These are phyloP conservation scores for Gisinianus flammeolus DNA, from an alignment of 2,888 invertebrate species.

Conservation along the genomic window DNA sequence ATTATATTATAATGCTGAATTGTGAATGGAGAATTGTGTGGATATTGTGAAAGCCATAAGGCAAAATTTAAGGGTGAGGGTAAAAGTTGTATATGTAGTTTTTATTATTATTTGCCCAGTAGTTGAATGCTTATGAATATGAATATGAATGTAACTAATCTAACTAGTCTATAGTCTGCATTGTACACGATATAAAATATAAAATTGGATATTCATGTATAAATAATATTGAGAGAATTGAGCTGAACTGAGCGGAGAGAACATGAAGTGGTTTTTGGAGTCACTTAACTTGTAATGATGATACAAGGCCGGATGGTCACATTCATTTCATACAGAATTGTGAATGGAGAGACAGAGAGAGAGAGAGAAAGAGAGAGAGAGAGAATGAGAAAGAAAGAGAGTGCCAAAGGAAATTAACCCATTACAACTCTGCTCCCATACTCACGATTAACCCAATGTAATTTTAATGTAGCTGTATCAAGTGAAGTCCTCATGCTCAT, in stretches of 20 bases:
- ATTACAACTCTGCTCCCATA: slow-evolving; percentile 17
- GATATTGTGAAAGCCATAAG: too few relatives aligned
- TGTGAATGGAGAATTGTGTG: background rate
- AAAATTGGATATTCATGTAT: background rate
- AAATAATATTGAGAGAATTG: background rate
- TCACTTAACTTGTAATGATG: slow-evolving; percentile 22
- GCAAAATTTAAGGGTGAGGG: background rate
- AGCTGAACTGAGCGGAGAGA: background rate
- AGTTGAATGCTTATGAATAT: background rate
- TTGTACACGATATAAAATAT: background rate
- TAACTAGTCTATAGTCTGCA: background rate
- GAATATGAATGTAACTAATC: background rate
- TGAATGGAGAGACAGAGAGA: background rate
- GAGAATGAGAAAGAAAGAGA: background rate
- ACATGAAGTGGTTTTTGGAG: background rate
- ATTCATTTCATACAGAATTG: slow-evolving; percentile 1
- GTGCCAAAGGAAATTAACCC: slow-evolving; percentile 31
- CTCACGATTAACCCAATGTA: too few relatives aligned
- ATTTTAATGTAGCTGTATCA: too few relatives aligned
- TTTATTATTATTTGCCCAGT: background rate
- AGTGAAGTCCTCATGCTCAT: too few relatives aligned
- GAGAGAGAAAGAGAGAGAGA: slow-evolving; percentile 15
- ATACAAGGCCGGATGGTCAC: slow-evolving; percentile 25
- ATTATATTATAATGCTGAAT: too few relatives aligned
- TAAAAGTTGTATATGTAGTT: background rate